Evolutionary conservation across 2,888 invertebrate genomes (phyloP), one percentile per base, ranked within the genome.

Genomic region (Trissonchulus latispiculum): DNA sequence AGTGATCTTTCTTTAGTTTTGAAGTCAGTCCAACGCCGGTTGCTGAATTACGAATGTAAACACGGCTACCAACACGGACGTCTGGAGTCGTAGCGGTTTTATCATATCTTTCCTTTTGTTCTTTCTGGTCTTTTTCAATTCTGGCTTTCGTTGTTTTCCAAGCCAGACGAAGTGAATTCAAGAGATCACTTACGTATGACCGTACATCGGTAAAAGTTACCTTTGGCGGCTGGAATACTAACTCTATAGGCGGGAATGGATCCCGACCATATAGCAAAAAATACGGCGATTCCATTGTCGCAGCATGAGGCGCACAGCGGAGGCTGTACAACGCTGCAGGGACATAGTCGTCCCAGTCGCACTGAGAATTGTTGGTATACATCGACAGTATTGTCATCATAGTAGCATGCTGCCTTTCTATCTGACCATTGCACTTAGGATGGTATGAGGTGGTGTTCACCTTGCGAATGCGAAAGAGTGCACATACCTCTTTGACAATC

Each of bases 321-420:
- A 78, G 76, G 8, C 77, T 75, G 71, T 77, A 77, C 0, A 69
- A 35, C 1, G 75, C 64, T 0, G 73, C 33, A 1, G 73, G 72
- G 0, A 80, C 8, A 3, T 64, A 72, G 18, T 71, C 29, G 61
- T 78, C 78, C 78, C 78, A 79, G 23, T 76, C 73, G 1, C 33
- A 61, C 8, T 77, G 77, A 8, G 33, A 18, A 1, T 36, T 28
- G 8, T 71, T 72, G 18, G 77, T 75, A 61, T 76, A 79, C 36
- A 71, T 72, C 0, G 77, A 74, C 0, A 80, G 36, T 76, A 78
- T 77, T 3, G 73, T 72, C 0, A 75, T 73, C 3, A 80, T n/a
- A 1, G 76, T 77, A n/a, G 71, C 61, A 67, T 80, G 79, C 32
- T 76, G 74, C 3, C 76, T 48, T 74, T 80, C 80, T 0, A 74